Evolutionary conservation across 2,797 vertebrate genomes (phyloP).

Genomic region (Poeciliopsis paucimaculata): DNA sequence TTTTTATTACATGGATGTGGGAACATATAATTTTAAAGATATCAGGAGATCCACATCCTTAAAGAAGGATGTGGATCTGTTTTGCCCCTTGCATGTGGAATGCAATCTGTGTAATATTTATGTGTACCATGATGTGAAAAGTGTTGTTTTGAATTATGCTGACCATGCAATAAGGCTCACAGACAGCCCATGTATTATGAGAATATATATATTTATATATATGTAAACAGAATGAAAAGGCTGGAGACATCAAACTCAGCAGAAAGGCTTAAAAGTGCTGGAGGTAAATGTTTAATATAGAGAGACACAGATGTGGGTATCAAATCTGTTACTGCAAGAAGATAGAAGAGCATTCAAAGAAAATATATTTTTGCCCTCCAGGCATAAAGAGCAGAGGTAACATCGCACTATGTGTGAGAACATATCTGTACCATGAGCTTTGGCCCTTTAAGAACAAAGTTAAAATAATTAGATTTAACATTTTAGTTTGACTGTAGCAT

Average conservation of each 20-base stretch:
- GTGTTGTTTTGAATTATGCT: constrained; percentile 22
- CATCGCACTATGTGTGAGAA: not conserved
- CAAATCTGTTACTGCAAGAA: not conserved
- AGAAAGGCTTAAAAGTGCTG: not conserved
- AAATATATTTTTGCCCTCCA: not conserved
- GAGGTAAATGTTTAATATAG: not conserved
- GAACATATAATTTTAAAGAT: not conserved
- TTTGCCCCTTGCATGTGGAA: not conserved
- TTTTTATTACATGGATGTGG: not conserved
- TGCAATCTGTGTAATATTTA: not conserved
- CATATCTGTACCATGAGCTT: not conserved
- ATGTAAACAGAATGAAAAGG: not conserved
- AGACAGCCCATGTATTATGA: constrained; percentile 12
- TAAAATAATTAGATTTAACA: not conserved
- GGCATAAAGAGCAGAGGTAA: not conserved
- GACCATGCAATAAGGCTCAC: constrained; percentile 19
- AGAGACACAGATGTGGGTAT: not conserved
- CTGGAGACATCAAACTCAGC: not conserved
- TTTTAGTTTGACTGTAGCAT: not conserved
- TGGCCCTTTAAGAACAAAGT: not conserved
- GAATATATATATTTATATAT: not conserved
- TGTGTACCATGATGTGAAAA: constrained; percentile 3
- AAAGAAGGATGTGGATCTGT: not conserved
- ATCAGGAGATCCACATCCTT: constrained; percentile 2
- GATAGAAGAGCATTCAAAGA: not conserved